Conservation (phyloP, 2,797 vertebrate species). For the Xiphophorus birchmanni region DNA sequence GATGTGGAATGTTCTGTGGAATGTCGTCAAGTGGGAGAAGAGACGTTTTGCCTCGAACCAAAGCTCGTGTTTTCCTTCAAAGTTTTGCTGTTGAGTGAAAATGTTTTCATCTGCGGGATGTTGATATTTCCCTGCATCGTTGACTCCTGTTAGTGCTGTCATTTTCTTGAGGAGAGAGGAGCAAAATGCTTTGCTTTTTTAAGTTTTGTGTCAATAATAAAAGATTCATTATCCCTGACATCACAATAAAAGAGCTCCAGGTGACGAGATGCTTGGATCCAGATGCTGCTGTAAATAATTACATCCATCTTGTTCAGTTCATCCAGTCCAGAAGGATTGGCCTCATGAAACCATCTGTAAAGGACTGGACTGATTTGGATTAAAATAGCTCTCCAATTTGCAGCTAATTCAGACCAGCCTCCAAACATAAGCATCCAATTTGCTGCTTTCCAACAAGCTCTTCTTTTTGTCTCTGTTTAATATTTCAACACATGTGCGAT, state of each 20-base stretch:
- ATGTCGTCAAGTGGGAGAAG: conserved; percentile 61
- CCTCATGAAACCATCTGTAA: conserved; percentile 12
- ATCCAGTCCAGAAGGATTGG: conserved; percentile 6
- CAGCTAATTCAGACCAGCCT: conserved; percentile 1
- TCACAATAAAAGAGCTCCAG: conserved; percentile 20
- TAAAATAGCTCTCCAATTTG: conserved; percentile 11
- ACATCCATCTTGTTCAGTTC: conserved; percentile 23
- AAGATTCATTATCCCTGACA: conserved; percentile 15
- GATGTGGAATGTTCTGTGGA: conserved; percentile 62
- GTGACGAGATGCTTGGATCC: conserved; percentile 30
- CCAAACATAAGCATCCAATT: not conserved
- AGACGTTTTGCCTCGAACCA: conserved; percentile 28
- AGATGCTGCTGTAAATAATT: conserved; percentile 30
- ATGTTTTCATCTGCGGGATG: not conserved
- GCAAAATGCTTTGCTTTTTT: not conserved
- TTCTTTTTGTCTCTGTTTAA: not conserved
- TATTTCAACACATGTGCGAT: not conserved
- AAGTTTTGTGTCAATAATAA: not conserved
- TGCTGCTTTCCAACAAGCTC: not conserved
- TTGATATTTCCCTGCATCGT: conserved; percentile 3
- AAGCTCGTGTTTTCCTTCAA: conserved; percentile 14
- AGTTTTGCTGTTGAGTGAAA: conserved; percentile 19
- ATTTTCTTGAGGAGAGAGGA: not conserved
- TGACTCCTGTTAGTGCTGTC: not conserved
- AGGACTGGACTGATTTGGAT: conserved; percentile 15